These are phyloP conservation scores for Gorsachius magnificus DNA, from an alignment of 2,797 vertebrate species.

Conservation along the genomic window DNA sequence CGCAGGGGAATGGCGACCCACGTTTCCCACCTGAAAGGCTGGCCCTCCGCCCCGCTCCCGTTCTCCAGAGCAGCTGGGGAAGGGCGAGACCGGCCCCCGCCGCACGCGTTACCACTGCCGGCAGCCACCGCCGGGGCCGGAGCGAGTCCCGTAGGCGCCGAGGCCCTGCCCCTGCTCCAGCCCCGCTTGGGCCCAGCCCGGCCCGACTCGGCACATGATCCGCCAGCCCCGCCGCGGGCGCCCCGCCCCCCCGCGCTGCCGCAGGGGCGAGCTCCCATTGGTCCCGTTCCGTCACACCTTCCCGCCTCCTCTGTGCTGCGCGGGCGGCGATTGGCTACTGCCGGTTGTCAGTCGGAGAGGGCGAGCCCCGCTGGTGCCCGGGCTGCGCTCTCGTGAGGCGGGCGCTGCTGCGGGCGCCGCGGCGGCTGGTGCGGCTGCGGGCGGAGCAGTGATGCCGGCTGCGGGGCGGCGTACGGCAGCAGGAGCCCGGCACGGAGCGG, in stretches of 20 bases:
- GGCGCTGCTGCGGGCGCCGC: conserved; percentile 50
- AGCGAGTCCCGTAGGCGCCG: neutral
- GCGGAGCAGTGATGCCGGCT: conserved; percentile 71
- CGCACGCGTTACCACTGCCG: neutral
- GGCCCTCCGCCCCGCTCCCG: neutral
- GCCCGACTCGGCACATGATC: neutral
- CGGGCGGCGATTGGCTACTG: conserved; percentile 61
- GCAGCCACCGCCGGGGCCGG: neutral
- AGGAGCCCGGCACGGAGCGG: conserved; percentile 47
- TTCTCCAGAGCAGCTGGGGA: neutral
- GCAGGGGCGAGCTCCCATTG: conserved; percentile 56
- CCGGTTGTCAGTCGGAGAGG: conserved; percentile 67
- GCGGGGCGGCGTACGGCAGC: conserved; percentile 39
- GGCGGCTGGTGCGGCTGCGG: conserved; percentile 50
- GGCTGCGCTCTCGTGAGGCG: conserved; percentile 46
- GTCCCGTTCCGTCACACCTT: neutral
- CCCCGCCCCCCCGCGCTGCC: neutral
- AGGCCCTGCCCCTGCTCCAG: too few species aligned
- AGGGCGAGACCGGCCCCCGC: neutral
- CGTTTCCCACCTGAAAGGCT: neutral
- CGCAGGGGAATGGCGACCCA: neutral
- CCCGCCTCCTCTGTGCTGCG: neutral
- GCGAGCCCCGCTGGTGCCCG: conserved; percentile 48
- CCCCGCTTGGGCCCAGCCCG: neutral
- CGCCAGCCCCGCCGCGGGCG: too few species aligned